These are phyloP conservation scores for Diabrotica virgifera DNA, from an alignment of 1,140 invertebrate genomes.

Conservation along the genomic window DNA sequence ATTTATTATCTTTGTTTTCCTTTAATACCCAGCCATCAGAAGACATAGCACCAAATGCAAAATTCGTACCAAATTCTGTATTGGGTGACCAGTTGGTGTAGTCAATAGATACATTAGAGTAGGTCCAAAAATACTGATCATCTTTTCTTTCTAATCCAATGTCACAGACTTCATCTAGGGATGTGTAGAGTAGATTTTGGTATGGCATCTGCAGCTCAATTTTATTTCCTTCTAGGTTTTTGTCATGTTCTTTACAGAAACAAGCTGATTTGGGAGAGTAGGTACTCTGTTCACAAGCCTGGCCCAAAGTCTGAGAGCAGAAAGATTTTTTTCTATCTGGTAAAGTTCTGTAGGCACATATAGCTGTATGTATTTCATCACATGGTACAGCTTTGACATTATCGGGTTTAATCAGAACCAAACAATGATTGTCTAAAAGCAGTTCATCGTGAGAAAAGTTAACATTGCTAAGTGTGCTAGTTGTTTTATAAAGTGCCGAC, in stretches of 20 bases:
- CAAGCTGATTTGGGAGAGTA: conserved; percentile 22
- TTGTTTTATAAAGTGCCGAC: not conserved
- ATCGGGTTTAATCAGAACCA: too few relatives aligned
- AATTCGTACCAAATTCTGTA: conserved; percentile 6
- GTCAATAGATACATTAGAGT: conserved; percentile 14
- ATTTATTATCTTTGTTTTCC: conserved; percentile 5
- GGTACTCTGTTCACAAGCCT: conserved; percentile 20
- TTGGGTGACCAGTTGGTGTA: conserved; percentile 26
- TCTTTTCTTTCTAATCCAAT: conserved; percentile 22
- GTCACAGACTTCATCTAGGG: conserved; percentile 14
- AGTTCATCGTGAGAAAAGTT: too few relatives aligned
- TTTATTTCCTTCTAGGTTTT: not conserved
- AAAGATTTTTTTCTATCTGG: conserved; percentile 13
- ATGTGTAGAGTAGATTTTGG: conserved; percentile 24
- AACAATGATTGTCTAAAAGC: too few relatives aligned
- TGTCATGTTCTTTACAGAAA: conserved; percentile 22
- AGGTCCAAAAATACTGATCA: conserved; percentile 14
- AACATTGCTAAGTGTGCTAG: too few relatives aligned
- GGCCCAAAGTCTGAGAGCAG: conserved; percentile 17
- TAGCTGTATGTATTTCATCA: conserved; percentile 18
- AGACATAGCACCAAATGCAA: conserved; percentile 19
- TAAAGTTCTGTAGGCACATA: conserved; percentile 25
- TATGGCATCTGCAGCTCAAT: conserved; percentile 24
- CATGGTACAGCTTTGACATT: conserved; percentile 23
- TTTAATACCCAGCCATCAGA: conserved; percentile 23